These are phyloP conservation scores for Zaprionus ornatus DNA, from an alignment of 1,140 invertebrate species.

Conservation along the genomic window DNA sequence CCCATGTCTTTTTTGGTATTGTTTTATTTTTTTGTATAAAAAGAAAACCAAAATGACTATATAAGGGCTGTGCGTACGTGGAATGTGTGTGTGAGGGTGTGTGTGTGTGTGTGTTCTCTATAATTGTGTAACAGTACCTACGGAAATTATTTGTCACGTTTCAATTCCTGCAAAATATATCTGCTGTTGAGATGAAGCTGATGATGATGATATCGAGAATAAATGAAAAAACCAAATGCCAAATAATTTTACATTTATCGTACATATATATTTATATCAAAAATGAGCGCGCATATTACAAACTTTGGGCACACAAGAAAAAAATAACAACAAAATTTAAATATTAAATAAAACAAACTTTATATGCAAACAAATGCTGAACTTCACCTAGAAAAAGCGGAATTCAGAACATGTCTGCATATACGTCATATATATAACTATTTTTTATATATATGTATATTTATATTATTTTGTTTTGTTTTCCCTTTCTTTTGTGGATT, in stretches of 20 bases:
- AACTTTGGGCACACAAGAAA: constrained; percentile 77
- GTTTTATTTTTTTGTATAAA: constrained; percentile 27
- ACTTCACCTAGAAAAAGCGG: background rate
- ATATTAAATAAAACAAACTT: constrained; percentile 80
- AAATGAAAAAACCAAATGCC: constrained; percentile 44
- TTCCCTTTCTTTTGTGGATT: constrained; percentile 38
- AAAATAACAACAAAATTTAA: constrained; percentile 82
- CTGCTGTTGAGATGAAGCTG: constrained; percentile 22
- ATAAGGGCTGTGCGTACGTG: constrained; percentile 50
- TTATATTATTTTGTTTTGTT: constrained; percentile 23
- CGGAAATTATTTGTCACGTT: constrained; percentile 75
- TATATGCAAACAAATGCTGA: constrained; percentile 23
- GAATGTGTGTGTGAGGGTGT: constrained; percentile 45
- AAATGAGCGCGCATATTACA: constrained; percentile 79
- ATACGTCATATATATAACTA: constrained; percentile 46
- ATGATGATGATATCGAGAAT: constrained; percentile 3
- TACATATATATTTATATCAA: constrained; percentile 75
- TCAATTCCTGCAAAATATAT: constrained; percentile 70
- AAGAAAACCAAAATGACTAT: constrained; percentile 19
- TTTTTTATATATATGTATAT: constrained; percentile 46
- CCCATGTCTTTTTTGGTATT: constrained; percentile 19
- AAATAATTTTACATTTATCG: constrained; percentile 67
- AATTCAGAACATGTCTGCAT: constrained; percentile 5
- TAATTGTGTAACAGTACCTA: constrained; percentile 37
- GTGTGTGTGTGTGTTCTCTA: constrained; percentile 51